Evolutionary conservation across 2,888 invertebrate genomes (phyloP).

Genomic region (Hipparchia sbordonii): DNA sequence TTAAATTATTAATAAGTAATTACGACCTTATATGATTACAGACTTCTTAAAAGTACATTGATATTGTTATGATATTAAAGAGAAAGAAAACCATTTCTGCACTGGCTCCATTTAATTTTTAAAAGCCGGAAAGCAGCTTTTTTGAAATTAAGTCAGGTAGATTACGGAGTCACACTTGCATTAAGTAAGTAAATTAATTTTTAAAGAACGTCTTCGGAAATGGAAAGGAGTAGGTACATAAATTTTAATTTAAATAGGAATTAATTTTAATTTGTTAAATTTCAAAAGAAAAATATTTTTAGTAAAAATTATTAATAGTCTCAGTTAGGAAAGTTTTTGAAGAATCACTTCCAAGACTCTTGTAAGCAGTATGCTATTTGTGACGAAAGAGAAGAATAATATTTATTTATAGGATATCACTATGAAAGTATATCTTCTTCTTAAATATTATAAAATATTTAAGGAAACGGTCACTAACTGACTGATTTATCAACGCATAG

Average conservation of each 20-base stretch:
- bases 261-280: neutral
- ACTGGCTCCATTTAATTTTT: slow-evolving; percentile 21
- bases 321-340: no score
- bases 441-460: no score
- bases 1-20: no score
- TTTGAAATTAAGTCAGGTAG: slow-evolving; percentile 6
- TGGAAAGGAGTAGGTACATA: neutral
- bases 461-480: no score
- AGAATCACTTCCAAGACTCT: no score
- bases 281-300: neutral
- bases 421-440: no score
- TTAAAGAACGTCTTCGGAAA: neutral
- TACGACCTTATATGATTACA: no score
- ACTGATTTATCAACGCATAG: no score
- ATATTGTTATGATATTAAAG: neutral
- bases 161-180: slow-evolving; percentile 3
- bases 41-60: no score
- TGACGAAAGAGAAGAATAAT: no score
- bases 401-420: no score
- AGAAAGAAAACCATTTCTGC: neutral
- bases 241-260: neutral
- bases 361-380: no score
- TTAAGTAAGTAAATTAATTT: slow-evolving; percentile 6
- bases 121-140: slow-evolving; percentile 28
- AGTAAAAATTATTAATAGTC: neutral